A percentile compares a stretch with the other conserved stretches of the same genome.
These are phyloP conservation scores for Nothobranchius furzeri DNA, from an alignment of 2,113 vertebrate species.

Conservation along the genomic window DNA sequence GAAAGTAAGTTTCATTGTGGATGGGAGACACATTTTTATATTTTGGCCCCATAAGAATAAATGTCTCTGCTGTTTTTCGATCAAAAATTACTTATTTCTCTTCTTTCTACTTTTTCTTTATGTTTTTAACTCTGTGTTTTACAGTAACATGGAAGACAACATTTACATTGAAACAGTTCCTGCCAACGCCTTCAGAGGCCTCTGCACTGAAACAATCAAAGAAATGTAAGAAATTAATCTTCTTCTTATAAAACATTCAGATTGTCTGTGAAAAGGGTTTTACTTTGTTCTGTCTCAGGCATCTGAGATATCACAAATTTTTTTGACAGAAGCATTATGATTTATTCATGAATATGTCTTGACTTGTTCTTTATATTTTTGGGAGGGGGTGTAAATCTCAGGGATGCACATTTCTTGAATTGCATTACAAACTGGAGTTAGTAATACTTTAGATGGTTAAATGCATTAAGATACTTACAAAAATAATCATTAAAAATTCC, in stretches of 20 bases:
- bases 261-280: not conserved
- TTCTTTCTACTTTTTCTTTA: not conserved
- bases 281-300: not conserved
- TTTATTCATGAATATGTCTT: not conserved
- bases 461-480: too few relatives aligned
- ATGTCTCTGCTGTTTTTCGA: not conserved
- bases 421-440: too few relatives aligned
- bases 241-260: not conserved
- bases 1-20: slow-evolving; percentile 4
- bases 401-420: too few relatives aligned
- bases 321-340: not conserved
- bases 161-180: slow-evolving; percentile 68
- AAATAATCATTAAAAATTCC: too few relatives aligned
- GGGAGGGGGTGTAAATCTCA: too few relatives aligned
- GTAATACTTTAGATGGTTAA: too few relatives aligned
- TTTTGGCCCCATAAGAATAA: not conserved
- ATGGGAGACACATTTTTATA: not conserved
- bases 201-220: slow-evolving; percentile 68
- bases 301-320: not conserved
- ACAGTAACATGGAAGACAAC: slow-evolving; percentile 76
- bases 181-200: slow-evolving; percentile 76
- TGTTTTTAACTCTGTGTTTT: slow-evolving; percentile 20
- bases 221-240: slow-evolving; percentile 70
- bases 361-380: too few relatives aligned
- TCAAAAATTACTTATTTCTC: not conserved